Conservation (phyloP, 35 echinoderm and acorn worm genomes). For the Apostichopus japonicus region DNA sequence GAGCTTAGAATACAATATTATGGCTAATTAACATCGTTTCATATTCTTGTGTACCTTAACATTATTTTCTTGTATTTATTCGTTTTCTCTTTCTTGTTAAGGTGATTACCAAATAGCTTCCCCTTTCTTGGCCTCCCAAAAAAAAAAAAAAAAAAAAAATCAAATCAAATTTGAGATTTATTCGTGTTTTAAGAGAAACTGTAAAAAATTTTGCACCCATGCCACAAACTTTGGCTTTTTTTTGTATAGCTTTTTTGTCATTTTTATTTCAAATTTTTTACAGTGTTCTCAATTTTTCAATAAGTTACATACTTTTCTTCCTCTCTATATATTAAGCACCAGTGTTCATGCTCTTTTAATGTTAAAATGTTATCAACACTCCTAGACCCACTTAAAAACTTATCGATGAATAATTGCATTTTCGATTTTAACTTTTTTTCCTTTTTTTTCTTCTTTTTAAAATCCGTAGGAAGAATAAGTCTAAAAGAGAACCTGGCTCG, state of each 20-base stretch:
- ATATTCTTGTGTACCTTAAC: constrained; percentile 2
- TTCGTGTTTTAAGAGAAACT: constrained; percentile 27
- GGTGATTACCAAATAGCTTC: constrained; percentile 20
- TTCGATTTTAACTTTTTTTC: constrained; percentile 23
- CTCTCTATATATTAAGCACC: constrained; percentile 9
- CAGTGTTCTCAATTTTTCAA: not conserved
- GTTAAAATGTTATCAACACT: not conserved
- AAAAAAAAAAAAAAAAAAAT: too few species aligned
- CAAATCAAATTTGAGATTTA: constrained; percentile 22
- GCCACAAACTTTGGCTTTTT: not conserved
- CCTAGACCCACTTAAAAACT: not conserved
- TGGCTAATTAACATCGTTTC: constrained; percentile 11
- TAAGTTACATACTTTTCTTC: not conserved
- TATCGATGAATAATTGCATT: constrained; percentile 45
- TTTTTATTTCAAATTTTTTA: not conserved
- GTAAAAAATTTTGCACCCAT: constrained; percentile 25
- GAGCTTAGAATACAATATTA: constrained; percentile 45
- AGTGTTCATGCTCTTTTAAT: constrained; percentile 12
- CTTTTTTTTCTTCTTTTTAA: not conserved
- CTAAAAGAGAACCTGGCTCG: constrained; percentile 36
- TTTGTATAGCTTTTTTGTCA: not conserved
- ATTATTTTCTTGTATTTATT: not conserved
- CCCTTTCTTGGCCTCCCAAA: not conserved
- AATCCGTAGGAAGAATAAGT: constrained; percentile 22
- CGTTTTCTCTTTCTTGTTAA: not conserved